phyloP scores from a whole-genome alignment of 2,113 vertebrate genomes.

The Lampris megalopsis region DNA sequence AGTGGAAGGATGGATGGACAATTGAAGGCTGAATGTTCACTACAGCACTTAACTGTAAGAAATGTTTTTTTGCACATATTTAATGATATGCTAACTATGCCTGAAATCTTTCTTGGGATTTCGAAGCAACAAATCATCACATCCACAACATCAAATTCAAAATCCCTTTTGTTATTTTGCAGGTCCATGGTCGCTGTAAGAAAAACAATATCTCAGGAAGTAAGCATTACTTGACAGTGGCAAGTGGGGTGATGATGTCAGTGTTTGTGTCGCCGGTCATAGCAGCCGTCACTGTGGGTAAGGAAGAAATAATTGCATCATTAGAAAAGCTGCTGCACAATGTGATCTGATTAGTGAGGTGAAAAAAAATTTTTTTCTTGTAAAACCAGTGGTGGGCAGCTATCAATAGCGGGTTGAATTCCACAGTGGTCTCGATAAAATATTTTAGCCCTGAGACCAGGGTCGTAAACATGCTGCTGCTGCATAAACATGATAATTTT shows the following conservation, averaged over 20 bases:
- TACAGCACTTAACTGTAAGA: too few relatives aligned
- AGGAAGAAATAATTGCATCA: conserved; percentile 45
- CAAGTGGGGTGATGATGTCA: conserved; percentile 88
- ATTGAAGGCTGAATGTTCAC: too few relatives aligned
- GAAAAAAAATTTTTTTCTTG: too few relatives aligned
- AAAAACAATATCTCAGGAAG: conserved; percentile 90
- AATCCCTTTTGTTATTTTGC: conserved; percentile 41
- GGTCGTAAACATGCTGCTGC: neutral
- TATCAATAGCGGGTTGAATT: too few relatives aligned
- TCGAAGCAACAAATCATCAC: conserved; percentile 10
- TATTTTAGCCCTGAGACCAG: neutral
- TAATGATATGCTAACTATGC: too few relatives aligned
- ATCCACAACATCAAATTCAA: conserved; percentile 37
- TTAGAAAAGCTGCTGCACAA: too few relatives aligned
- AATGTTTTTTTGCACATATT: too few relatives aligned
- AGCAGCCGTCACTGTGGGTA: conserved; percentile 88
- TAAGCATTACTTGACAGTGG: conserved; percentile 90
- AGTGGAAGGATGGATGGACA: too few relatives aligned
- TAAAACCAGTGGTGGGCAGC: neutral
- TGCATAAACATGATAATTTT: neutral
- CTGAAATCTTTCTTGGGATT: neutral
- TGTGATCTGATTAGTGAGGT: too few relatives aligned
- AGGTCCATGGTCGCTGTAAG: conserved; percentile 89
- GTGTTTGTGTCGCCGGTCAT: conserved; percentile 89
- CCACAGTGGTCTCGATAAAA: neutral